Evolutionary conservation across 2,888 invertebrate genomes (phyloP).

Genomic region (Alitta virens): DNA sequence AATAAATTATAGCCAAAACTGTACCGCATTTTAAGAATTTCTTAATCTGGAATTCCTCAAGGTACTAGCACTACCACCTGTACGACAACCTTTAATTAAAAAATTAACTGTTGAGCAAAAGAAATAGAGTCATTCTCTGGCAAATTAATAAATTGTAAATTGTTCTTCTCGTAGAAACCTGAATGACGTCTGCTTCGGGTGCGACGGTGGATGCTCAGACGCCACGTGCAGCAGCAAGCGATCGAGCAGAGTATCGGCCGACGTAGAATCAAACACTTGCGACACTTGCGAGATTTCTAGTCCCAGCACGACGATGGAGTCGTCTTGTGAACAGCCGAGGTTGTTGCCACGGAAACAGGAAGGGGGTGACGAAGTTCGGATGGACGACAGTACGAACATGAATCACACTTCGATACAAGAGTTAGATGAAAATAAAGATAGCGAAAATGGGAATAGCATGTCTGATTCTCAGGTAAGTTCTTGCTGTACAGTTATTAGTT

Average conservation of each 20-base stretch:
- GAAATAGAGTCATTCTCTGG: no score
- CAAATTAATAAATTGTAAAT: no score
- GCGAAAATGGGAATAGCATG: slow-evolving; percentile 21
- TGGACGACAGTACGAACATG: slow-evolving; percentile 13
- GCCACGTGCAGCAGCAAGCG: slow-evolving; percentile 44
- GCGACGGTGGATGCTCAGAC: slow-evolving; percentile 51
- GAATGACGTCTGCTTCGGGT: slow-evolving; percentile 54
- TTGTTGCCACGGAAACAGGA: background rate
- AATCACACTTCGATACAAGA: slow-evolving; percentile 1
- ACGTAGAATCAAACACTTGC: slow-evolving; percentile 44
- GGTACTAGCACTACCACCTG: no score
- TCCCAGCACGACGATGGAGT: background rate
- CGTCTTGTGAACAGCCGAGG: slow-evolving; percentile 6
- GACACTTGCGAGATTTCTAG: slow-evolving; percentile 27
- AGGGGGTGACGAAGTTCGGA: background rate
- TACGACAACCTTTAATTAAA: no score
- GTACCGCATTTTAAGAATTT: no score
- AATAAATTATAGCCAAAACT: no score
- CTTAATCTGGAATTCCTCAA: no score
- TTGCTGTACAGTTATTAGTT: no score
- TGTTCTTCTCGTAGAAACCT: slow-evolving; percentile 32
- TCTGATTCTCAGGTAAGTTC: slow-evolving; percentile 11
- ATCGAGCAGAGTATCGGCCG: slow-evolving; percentile 38
- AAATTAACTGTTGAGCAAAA: no score
- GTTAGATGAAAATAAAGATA: slow-evolving; percentile 13